These are phyloP conservation scores for Sebastes itinus DNA, from an alignment of 2,797 vertebrate genomes.

Conservation along the genomic window DNA sequence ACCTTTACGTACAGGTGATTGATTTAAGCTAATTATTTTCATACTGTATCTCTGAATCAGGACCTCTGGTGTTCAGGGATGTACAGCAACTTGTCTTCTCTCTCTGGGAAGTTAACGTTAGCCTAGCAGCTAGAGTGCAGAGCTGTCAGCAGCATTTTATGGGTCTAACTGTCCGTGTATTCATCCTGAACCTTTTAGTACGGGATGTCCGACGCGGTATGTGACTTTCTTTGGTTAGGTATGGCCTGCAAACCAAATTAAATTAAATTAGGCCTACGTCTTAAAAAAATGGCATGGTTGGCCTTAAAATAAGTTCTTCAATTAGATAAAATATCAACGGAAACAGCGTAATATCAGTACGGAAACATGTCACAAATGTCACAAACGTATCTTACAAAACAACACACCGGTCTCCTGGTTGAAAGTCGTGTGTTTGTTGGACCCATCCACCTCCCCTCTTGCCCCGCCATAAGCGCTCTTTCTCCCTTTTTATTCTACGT, in stretches of 20 bases:
- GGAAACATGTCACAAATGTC: too few species aligned
- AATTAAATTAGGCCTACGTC: background rate
- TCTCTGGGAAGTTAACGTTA: background rate
- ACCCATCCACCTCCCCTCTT: too few species aligned
- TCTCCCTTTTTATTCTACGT: too few species aligned
- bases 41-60: background rate
- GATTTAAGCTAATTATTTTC: background rate
- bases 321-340: too few species aligned
- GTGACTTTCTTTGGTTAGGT: background rate
- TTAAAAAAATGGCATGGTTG: too few species aligned
- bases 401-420: too few species aligned
- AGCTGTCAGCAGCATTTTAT: background rate
- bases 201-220: background rate
- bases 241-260: background rate
- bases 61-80: background rate
- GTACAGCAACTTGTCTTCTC: background rate
- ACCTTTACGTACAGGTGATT: background rate
- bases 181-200: background rate
- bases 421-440: too few species aligned
- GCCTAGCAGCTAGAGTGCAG: background rate
- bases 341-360: too few species aligned
- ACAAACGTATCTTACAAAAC: too few species aligned
- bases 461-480: too few species aligned
- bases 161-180: background rate
- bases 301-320: too few species aligned